Evolutionary conservation across 2,888 invertebrate genomes (phyloP).

Genomic region (Heliconius cydno): DNA sequence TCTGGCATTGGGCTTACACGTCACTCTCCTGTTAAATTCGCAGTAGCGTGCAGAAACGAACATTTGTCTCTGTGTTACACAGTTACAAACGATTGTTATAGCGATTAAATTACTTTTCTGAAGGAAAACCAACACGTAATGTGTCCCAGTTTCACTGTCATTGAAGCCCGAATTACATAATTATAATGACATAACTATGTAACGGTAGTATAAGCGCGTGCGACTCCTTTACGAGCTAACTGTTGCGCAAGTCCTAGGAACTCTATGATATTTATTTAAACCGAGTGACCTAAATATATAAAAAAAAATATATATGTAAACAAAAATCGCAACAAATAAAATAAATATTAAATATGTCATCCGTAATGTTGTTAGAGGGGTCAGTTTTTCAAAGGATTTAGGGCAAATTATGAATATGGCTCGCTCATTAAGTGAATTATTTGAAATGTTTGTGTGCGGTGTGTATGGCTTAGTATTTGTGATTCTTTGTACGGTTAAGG

Average conservation of each 20-base stretch:
- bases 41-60: neutral
- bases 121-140: constrained; percentile 20
- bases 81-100: neutral
- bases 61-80: neutral
- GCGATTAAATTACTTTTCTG: constrained; percentile 24
- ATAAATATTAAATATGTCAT: neutral
- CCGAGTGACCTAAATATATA: constrained; percentile 30
- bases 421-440: constrained; percentile 8
- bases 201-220: constrained; percentile 51
- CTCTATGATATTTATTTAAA: constrained; percentile 32
- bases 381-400: constrained; percentile 15
- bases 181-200: constrained; percentile 50
- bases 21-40: neutral
- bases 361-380: neutral
- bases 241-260: constrained; percentile 40
- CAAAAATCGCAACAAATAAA: neutral
- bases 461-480: neutral
- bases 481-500: neutral
- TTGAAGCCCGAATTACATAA: constrained; percentile 49
- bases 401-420: constrained; percentile 4
- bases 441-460: neutral
- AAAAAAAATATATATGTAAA: neutral
- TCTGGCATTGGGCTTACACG: neutral
- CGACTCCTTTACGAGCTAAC: constrained; percentile 45
- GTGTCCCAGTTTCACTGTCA: constrained; percentile 46